Evolutionary conservation across 2,888 invertebrate species (phyloP).

Genomic region (Chloroclysta siterata): DNA sequence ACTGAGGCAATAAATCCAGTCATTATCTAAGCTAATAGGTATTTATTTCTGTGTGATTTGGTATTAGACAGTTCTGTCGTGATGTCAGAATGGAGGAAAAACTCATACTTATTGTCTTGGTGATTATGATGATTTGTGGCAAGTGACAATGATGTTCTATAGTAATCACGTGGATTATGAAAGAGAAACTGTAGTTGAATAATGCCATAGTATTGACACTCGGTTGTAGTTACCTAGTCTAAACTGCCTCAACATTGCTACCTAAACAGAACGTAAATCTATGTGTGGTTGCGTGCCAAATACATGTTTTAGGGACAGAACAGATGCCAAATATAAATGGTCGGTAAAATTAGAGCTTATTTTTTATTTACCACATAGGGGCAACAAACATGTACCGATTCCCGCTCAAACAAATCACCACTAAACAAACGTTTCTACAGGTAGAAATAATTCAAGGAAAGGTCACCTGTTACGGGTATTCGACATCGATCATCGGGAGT

Average conservation of each 20-base stretch:
- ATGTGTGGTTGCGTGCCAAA: slow-evolving; percentile 36
- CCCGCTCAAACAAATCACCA: slow-evolving; percentile 79
- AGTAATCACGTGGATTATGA: background rate
- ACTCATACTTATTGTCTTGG: slow-evolving; percentile 5
- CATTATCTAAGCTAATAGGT: slow-evolving; percentile 55
- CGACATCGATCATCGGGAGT: slow-evolving; percentile 84
- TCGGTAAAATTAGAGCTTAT: slow-evolving; percentile 38
- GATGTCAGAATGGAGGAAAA: slow-evolving; percentile 36
- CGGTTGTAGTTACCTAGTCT: slow-evolving; percentile 1
- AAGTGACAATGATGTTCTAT: background rate
- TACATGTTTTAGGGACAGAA: slow-evolving; percentile 49
- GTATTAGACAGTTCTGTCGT: slow-evolving; percentile 44
- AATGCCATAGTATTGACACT: slow-evolving; percentile 4
- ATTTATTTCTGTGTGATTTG: slow-evolving; percentile 52
- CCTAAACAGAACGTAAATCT: slow-evolving; percentile 36
- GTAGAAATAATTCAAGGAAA: slow-evolving; percentile 82
- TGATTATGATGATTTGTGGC: background rate
- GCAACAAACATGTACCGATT: slow-evolving; percentile 67
- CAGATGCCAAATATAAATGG: slow-evolving; percentile 56
- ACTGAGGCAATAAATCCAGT: slow-evolving; percentile 52
- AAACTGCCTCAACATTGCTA: slow-evolving; percentile 27
- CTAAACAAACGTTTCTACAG: slow-evolving; percentile 82
- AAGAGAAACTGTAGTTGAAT: background rate
- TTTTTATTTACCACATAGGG: slow-evolving; percentile 60
- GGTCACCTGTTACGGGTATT: slow-evolving; percentile 83